Percentiles rank a stretch among this genome's conserved stretches.
phyloP scores from a whole-genome alignment of 2,888 invertebrate genomes.

The Marronus borbonicus region DNA sequence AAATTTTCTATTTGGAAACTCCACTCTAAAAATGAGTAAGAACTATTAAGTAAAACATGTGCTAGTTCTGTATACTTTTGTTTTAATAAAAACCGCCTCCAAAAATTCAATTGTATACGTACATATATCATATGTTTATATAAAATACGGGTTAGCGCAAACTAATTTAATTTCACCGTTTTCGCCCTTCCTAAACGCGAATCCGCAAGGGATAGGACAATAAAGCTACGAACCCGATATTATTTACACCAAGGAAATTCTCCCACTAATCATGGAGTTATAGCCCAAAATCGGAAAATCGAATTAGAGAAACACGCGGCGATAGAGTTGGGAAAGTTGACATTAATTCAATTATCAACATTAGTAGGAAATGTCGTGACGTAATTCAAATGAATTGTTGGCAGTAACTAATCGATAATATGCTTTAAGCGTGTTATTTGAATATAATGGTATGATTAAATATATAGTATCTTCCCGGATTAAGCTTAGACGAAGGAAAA shows the following conservation, averaged over 20 bases:
- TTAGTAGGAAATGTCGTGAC: constrained; percentile 20
- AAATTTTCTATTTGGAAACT: no score
- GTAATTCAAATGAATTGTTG: constrained; percentile 28
- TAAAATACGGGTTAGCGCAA: neutral
- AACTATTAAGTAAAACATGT: no score
- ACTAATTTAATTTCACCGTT: constrained; percentile 14
- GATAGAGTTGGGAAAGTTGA: constrained; percentile 3
- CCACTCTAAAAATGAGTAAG: no score
- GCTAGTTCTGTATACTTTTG: no score
- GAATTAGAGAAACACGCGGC: constrained; percentile 34
- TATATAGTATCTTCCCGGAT: no score
- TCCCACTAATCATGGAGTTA: constrained; percentile 26
- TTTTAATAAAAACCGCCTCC: no score
- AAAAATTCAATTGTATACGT: no score
- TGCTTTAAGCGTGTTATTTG: neutral
- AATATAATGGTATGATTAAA: neutral
- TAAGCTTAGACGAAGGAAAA: no score
- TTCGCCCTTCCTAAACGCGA: neutral
- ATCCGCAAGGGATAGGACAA: constrained; percentile 8
- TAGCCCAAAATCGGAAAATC: constrained; percentile 36
- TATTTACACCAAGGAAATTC: constrained; percentile 18
- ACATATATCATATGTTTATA: no score
- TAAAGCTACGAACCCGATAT: constrained; percentile 21
- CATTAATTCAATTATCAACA: constrained; percentile 29
- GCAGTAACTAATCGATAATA: constrained; percentile 14